phyloP scores from a whole-genome alignment of 2,113 vertebrate species.

The Sula dactylatra region DNA sequence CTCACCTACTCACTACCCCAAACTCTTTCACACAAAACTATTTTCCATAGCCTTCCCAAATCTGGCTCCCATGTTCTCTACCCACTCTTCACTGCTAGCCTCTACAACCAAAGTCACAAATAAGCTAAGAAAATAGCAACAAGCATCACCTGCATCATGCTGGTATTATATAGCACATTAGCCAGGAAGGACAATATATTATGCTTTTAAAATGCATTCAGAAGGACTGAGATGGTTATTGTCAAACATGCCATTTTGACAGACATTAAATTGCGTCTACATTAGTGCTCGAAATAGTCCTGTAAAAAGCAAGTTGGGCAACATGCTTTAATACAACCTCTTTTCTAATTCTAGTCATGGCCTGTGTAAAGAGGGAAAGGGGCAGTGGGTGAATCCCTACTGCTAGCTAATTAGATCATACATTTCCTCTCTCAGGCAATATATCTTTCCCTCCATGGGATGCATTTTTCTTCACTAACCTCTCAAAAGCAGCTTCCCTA shows the following conservation, averaged over 20 bases:
- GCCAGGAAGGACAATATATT: background rate
- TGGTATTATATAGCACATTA: background rate
- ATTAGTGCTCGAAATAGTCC: background rate
- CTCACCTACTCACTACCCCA: background rate
- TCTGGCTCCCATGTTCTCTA: background rate
- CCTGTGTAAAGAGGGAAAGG: constrained; percentile 9
- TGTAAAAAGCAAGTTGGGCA: background rate
- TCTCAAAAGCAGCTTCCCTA: constrained; percentile 12
- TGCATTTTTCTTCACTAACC: constrained; percentile 57
- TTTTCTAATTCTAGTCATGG: constrained; percentile 4
- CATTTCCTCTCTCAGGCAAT: constrained; percentile 34
- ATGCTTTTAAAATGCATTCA: background rate
- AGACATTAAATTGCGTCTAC: background rate
- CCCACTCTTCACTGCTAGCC: background rate
- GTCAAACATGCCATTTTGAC: background rate
- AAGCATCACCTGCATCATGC: background rate
- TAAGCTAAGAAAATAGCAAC: background rate
- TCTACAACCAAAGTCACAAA: background rate
- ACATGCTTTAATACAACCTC: background rate
- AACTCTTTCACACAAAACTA: background rate
- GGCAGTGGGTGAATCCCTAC: constrained; percentile 45
- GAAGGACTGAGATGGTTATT: background rate
- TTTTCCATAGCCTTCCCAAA: background rate
- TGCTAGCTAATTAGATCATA: constrained; percentile 52
- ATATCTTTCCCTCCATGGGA: constrained; percentile 41